Percentiles rank a stretch among this genome's conserved stretches.
Evolutionary conservation across 2,888 invertebrate species (phyloP).

Genomic region (Cantharis rufa): DNA sequence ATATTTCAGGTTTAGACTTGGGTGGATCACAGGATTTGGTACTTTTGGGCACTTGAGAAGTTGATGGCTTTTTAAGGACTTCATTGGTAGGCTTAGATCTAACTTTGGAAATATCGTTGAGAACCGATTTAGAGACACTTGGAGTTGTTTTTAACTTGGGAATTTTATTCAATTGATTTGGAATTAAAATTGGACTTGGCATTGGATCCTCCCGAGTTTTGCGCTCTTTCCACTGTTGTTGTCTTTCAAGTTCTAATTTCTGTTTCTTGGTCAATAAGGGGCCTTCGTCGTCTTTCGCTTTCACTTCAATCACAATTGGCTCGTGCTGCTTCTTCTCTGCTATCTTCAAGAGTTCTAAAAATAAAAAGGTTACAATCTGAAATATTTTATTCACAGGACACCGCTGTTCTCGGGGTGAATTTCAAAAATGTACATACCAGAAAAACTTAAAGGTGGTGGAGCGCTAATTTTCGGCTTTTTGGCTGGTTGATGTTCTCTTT

Average conservation of each 20-base stretch:
- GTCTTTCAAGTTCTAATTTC: slow-evolving; percentile 73
- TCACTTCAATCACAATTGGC: slow-evolving; percentile 67
- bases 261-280: slow-evolving; percentile 81
- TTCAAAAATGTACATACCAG: slow-evolving; percentile 48
- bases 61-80: not conserved
- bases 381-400: too few species aligned
- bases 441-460: slow-evolving; percentile 80
- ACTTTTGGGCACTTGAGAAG: not conserved
- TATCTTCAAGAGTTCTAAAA: slow-evolving; percentile 72
- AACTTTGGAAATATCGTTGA: not conserved
- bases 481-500: slow-evolving; percentile 44
- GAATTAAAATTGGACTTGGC: not conserved
- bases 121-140: not conserved
- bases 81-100: not conserved
- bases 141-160: not conserved
- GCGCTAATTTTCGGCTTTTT: slow-evolving; percentile 64
- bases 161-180: not conserved
- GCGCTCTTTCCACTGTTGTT: slow-evolving; percentile 61
- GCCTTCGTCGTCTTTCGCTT: slow-evolving; percentile 63
- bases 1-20: not conserved
- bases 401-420: too few species aligned
- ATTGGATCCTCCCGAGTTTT: not conserved
- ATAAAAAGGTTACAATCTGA: not conserved
- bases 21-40: not conserved
- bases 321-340: slow-evolving; percentile 84